A percentile compares a stretch with the other conserved stretches of the same genome.
Conservation (phyloP, 1,140 invertebrate genomes). For the Drosophila bocki region DNA sequence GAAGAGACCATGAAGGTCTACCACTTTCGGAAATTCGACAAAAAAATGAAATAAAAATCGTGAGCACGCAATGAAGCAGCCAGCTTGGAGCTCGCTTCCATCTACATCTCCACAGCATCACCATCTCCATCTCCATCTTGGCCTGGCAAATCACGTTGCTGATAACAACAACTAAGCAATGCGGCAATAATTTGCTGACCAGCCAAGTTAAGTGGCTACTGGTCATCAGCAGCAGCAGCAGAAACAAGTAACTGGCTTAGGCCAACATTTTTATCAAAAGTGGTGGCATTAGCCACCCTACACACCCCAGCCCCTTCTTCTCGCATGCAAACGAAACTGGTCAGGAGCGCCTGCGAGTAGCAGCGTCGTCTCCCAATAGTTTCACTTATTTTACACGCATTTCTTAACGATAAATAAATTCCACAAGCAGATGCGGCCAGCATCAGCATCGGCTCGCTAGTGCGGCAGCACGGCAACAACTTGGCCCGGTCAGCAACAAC, state of each 20-base stretch:
- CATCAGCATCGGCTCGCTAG: conserved; percentile 23
- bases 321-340: conserved; percentile 59
- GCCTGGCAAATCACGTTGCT: conserved; percentile 76
- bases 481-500: conserved; percentile 66
- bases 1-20: conserved; percentile 75
- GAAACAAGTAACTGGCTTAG: conserved; percentile 68
- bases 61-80: conserved; percentile 64
- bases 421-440: conserved; percentile 76
- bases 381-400: conserved; percentile 83
- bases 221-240: conserved; percentile 64
- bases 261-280: conserved; percentile 81
- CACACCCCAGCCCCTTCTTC: conserved; percentile 1
- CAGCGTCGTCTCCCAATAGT: conserved; percentile 73
- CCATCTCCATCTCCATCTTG: conserved; percentile 32
- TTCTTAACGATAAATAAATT: conserved; percentile 83
- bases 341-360: conserved; percentile 45
- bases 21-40: conserved; percentile 80
- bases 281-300: conserved; percentile 69
- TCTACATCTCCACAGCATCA: conserved; percentile 35
- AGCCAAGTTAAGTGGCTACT: conserved; percentile 69
- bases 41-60: conserved; percentile 61
- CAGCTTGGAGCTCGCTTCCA: conserved; percentile 44
- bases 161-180: conserved; percentile 80
- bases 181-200: conserved; percentile 77
- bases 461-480: conserved; percentile 37